Percentiles rank a stretch among this genome's conserved stretches.
Conservation (phyloP, 2,113 vertebrate species). For the Anser brachyrhynchus region DNA sequence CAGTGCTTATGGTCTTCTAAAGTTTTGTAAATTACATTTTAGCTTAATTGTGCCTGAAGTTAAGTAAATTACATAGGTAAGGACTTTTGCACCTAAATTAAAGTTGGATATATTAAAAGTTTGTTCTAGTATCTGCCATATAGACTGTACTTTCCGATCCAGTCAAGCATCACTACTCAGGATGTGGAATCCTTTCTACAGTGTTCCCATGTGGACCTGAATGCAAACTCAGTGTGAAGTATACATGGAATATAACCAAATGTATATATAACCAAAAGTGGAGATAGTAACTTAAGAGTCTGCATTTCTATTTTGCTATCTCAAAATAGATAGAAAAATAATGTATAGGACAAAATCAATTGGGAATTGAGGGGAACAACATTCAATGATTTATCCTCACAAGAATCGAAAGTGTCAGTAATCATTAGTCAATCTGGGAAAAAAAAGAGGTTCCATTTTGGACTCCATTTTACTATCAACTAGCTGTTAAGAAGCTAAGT, state of each 20-base stretch:
- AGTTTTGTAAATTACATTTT: neutral
- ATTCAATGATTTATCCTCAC: neutral
- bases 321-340: neutral
- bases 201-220: neutral
- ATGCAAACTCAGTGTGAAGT: neutral
- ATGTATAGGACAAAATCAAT: neutral
- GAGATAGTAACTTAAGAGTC: neutral
- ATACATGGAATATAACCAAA: neutral
- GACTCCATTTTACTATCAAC: neutral
- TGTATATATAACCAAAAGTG: neutral
- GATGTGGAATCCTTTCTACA: neutral
- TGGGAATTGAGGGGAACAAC: neutral
- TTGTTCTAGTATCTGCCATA: neutral
- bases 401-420: neutral
- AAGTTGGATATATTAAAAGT: neutral
- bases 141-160: neutral
- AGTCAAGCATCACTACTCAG: neutral
- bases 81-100: neutral
- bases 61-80: neutral
- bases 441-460: neutral
- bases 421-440: rapidly evolving
- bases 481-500: neutral
- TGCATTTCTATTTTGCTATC: neutral
- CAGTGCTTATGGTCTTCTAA: neutral
- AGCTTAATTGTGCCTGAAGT: neutral